Percentiles rank a stretch among this genome's conserved stretches.
Conservation (phyloP, 2,797 vertebrate species). For the Sebastiscus albofasciatus region DNA sequence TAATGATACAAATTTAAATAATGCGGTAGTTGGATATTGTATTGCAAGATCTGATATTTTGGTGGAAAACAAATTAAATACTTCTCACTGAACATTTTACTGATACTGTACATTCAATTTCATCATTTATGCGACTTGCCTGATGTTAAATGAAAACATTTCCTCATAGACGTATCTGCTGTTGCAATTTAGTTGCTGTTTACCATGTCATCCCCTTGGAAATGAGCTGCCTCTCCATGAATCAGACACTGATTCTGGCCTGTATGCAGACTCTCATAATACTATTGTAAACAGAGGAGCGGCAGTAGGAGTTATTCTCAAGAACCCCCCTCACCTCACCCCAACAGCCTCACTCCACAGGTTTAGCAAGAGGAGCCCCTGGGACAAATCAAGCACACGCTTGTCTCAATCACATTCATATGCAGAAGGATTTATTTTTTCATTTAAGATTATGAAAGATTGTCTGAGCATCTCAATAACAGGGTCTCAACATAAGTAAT, state of each 20-base stretch:
- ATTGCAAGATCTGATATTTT: neutral
- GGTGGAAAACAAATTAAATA: neutral
- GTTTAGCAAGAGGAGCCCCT: slow-evolving; percentile 41
- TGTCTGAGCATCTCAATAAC: slow-evolving; percentile 56
- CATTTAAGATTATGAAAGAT: slow-evolving; percentile 60
- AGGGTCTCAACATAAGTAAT: slow-evolving; percentile 47
- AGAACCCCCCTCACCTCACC: neutral
- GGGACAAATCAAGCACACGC: slow-evolving; percentile 47
- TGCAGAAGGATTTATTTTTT: slow-evolving; percentile 64
- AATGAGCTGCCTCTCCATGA: slow-evolving; percentile 7
- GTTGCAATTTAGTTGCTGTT: neutral
- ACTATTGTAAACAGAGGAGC: slow-evolving; percentile 50
- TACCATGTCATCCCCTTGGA: slow-evolving; percentile 10
- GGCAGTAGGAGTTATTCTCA: slow-evolving; percentile 38
- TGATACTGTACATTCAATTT: neutral
- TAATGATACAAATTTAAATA: neutral
- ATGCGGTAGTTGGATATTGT: neutral
- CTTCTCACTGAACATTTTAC: neutral
- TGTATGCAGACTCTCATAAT: slow-evolving; percentile 21
- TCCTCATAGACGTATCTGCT: neutral
- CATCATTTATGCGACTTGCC: neutral
- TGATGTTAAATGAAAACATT: neutral
- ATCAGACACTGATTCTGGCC: slow-evolving; percentile 25
- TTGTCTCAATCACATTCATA: slow-evolving; percentile 54
- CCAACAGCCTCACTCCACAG: slow-evolving; percentile 22